These are phyloP conservation scores for Riparia riparia DNA, from an alignment of 2,113 vertebrate genomes.

Conservation along the genomic window DNA sequence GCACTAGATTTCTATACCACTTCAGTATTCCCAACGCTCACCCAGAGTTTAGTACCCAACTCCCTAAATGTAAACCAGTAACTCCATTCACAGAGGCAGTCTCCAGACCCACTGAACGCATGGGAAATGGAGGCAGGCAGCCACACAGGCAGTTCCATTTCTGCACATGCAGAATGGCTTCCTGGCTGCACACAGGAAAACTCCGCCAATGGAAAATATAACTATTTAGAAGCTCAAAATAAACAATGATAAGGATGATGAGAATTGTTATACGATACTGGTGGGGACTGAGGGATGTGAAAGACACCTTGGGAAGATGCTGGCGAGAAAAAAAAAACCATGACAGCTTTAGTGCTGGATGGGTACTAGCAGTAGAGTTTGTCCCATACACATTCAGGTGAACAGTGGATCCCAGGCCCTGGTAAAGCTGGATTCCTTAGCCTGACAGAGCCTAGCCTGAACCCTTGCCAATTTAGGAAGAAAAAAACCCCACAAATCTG, in stretches of 20 bases:
- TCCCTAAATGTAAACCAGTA: neutral
- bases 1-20: neutral
- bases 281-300: neutral
- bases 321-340: accelerated
- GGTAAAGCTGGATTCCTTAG: neutral
- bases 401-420: neutral
- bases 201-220: neutral
- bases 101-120: neutral
- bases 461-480: accelerated
- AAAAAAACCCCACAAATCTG: neutral
- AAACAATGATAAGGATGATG: neutral
- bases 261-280: neutral
- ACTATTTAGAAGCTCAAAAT: neutral
- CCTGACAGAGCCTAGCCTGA: neutral
- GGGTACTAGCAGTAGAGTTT: neutral
- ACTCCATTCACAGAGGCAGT: neutral
- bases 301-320: neutral
- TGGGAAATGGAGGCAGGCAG: accelerated
- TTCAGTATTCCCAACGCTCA: neutral
- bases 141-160: neutral
- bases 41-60: neutral
- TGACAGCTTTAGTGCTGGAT: neutral
- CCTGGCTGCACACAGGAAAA: neutral
- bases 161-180: neutral
- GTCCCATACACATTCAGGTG: neutral